phyloP scores from a whole-genome alignment of 2,888 invertebrate genomes.

The Sialis fuliginosa region DNA sequence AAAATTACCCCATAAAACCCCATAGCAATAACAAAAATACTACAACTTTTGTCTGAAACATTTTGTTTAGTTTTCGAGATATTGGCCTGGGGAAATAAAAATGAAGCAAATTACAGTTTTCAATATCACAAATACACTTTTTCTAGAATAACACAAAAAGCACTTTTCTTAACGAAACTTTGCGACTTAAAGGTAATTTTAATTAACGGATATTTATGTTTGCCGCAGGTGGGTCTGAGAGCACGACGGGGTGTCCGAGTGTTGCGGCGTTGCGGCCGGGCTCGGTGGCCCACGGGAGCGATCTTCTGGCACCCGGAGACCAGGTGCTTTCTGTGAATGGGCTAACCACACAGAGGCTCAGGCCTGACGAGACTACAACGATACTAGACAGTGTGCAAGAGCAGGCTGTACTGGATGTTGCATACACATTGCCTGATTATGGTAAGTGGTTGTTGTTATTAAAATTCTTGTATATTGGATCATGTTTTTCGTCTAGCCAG shows the following conservation, averaged over 20 bases:
- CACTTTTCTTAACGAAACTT: neutral
- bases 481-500: too few relatives aligned
- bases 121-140: neutral
- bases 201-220: neutral
- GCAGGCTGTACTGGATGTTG: conserved; percentile 61
- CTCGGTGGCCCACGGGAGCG: conserved; percentile 53
- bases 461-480: neutral
- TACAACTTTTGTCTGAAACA: too few relatives aligned
- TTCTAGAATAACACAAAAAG: neutral
- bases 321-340: conserved; percentile 68
- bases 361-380: conserved; percentile 60
- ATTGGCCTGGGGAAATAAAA: too few relatives aligned
- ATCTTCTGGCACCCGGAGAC: conserved; percentile 63
- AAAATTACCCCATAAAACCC: too few relatives aligned
- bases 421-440: conserved; percentile 66
- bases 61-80: too few relatives aligned
- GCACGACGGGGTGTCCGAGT: conserved; percentile 45
- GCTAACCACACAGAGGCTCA: conserved; percentile 53
- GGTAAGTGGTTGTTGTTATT: conserved; percentile 32
- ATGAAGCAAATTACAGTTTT: too few relatives aligned
- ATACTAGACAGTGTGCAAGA: conserved; percentile 56
- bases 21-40: too few relatives aligned
- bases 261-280: conserved; percentile 51
- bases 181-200: neutral
- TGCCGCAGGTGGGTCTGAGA: conserved; percentile 39